phyloP scores from a whole-genome alignment of 2,113 vertebrate species.

The Galbula dea region DNA sequence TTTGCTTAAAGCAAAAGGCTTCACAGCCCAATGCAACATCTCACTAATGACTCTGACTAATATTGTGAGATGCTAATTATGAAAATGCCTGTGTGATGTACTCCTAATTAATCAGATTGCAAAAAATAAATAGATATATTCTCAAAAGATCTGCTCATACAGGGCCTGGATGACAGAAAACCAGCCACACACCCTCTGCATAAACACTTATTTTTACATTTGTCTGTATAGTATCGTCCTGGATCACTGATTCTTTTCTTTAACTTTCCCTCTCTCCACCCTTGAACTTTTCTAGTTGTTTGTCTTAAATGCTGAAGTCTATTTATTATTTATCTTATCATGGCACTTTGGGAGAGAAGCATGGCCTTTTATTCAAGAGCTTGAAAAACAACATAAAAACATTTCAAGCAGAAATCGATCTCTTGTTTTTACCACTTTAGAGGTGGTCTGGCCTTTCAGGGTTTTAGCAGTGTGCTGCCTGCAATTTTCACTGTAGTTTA shows the following conservation, averaged over 20 bases:
- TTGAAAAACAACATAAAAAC: neutral
- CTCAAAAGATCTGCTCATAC: neutral
- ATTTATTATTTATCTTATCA: constrained; percentile 20
- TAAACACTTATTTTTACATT: neutral
- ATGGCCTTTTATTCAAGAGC: neutral
- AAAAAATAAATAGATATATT: neutral
- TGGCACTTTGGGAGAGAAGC: neutral
- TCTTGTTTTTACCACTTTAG: neutral
- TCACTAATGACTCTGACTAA: neutral
- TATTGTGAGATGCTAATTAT: neutral
- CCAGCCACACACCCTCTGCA: neutral
- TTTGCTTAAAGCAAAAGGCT: neutral
- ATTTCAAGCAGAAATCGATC: neutral
- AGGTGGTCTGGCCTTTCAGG: neutral
- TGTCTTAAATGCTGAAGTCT: neutral
- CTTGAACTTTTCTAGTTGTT: neutral
- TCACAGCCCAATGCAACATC: neutral
- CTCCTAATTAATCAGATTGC: neutral
- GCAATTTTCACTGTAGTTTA: neutral
- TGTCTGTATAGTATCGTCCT: neutral
- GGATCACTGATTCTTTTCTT: neutral
- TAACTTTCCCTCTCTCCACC: neutral
- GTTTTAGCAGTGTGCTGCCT: neutral
- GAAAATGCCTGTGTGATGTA: neutral
- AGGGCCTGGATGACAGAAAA: neutral